Conservation (phyloP, 2,113 vertebrate species). For the Barbus barbus region DNA sequence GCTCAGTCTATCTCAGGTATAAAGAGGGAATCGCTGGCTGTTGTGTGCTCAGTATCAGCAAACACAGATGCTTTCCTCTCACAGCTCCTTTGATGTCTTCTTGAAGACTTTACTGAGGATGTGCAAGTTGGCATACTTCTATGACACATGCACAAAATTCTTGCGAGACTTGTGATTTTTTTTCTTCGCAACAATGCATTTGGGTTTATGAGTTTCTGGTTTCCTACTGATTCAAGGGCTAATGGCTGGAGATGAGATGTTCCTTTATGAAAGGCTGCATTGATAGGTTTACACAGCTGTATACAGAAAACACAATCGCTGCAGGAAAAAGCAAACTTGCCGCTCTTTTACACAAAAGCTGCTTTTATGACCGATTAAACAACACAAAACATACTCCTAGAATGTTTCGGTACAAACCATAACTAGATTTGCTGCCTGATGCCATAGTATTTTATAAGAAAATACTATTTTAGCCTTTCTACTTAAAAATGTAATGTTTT, state of each 20-base stretch:
- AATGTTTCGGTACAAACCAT: too few relatives aligned
- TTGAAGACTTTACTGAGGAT: neutral
- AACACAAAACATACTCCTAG: too few relatives aligned
- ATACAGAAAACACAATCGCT: neutral
- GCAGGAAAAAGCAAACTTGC: neutral
- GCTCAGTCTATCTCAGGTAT: neutral
- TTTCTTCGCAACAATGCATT: neutral
- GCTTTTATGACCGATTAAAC: neutral
- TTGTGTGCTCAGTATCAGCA: conserved; percentile 12
- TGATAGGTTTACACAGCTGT: neutral
- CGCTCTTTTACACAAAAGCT: neutral
- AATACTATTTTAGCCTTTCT: too few relatives aligned
- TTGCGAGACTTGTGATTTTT: conserved; percentile 9
- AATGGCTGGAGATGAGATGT: neutral
- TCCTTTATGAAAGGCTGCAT: neutral
- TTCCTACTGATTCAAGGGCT: neutral
- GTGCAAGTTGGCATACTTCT: neutral
- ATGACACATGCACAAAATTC: neutral
- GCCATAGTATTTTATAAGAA: too few relatives aligned
- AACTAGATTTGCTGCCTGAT: too few relatives aligned
- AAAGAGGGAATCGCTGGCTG: conserved; percentile 10
- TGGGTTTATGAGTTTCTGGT: neutral
- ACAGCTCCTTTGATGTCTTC: conserved; percentile 12
- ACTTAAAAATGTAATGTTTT: too few relatives aligned
- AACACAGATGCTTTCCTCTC: too few relatives aligned